A percentile compares a stretch with the other conserved stretches of the same genome.
These are phyloP conservation scores for Halcyon leucocephala DNA, from an alignment of 2,797 vertebrate species.

Conservation along the genomic window DNA sequence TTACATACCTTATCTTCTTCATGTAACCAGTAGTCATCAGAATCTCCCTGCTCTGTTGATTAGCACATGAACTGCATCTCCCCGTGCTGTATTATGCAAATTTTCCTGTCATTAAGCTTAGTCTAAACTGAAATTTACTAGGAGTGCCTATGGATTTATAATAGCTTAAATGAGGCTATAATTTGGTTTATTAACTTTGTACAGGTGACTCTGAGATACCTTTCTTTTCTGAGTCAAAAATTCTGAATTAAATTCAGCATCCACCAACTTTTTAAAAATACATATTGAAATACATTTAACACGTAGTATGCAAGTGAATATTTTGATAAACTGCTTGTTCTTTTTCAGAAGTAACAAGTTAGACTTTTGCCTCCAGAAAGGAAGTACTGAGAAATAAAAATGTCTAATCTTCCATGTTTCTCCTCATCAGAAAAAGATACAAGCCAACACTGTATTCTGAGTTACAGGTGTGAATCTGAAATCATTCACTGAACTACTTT, in stretches of 20 bases:
- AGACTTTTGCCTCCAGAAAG: not conserved
- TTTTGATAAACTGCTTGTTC: not conserved
- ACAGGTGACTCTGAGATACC: conserved; percentile 48
- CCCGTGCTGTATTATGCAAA: conserved; percentile 36
- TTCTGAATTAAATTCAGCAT: not conserved
- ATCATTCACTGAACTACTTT: not conserved
- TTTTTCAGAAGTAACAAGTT: not conserved
- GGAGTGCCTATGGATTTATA: conserved; percentile 55
- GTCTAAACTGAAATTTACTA: conserved; percentile 55
- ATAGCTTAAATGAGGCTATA: conserved; percentile 58
- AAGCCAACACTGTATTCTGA: not conserved
- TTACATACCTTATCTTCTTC: not conserved
- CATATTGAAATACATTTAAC: not conserved
- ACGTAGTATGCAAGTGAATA: not conserved
- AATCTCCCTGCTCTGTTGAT: conserved; percentile 18
- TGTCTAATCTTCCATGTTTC: not conserved
- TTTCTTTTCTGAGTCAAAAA: conserved; percentile 27
- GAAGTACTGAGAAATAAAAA: not conserved
- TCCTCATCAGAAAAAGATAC: not conserved
- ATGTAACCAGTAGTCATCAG: not conserved
- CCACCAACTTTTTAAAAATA: not conserved
- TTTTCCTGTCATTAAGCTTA: conserved; percentile 65
- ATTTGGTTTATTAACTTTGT: conserved; percentile 62
- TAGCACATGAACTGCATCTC: conserved; percentile 38
- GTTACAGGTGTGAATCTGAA: not conserved